Evolutionary conservation across 2,888 invertebrate species (phyloP).

Genomic region (Anaspis maculata): DNA sequence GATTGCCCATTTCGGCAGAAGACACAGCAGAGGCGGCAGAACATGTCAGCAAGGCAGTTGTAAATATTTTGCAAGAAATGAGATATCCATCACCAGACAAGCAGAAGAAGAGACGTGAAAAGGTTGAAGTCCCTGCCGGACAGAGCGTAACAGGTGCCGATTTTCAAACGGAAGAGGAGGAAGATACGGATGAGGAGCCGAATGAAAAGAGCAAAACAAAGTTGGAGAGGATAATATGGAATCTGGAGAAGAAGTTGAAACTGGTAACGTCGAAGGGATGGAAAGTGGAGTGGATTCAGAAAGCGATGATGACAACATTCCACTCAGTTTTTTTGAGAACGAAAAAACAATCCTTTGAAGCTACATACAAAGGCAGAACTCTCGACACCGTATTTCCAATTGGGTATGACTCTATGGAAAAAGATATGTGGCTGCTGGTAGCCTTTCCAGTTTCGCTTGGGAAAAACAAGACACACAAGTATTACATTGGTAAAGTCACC

Average conservation of each 20-base stretch:
- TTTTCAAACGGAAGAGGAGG: not conserved
- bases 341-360: no score
- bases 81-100: no score
- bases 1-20: no score
- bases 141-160: not conserved
- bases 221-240: not conserved
- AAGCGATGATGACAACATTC: not conserved
- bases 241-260: not conserved
- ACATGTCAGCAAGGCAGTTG: no score
- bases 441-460: not conserved
- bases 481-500: not conserved
- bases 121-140: not conserved
- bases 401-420: not conserved
- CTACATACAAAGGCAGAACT: not conserved
- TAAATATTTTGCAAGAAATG: no score
- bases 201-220: not conserved
- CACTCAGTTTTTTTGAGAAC: not conserved
- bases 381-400: not conserved
- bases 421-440: not conserved
- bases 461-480: not conserved
- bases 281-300: not conserved
- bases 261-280: not conserved
- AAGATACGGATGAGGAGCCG: not conserved
- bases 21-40: no score
- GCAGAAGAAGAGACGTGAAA: not conserved